Evolutionary conservation across 1,140 invertebrate species (phyloP).

Genomic region (Chionoecetes opilio): DNA sequence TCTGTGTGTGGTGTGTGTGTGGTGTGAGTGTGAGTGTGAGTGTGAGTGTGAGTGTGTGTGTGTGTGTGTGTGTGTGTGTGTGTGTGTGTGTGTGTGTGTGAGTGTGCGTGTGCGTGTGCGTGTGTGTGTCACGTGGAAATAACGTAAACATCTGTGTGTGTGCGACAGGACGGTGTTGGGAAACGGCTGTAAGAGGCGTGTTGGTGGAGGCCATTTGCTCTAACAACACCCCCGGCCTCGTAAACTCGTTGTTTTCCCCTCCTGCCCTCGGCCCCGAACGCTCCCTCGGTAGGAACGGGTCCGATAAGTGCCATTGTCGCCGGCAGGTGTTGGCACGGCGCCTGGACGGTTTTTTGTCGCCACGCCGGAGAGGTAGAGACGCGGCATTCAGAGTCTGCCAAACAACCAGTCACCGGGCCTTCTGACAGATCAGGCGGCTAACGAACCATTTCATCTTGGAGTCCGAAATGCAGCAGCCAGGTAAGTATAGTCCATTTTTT

Average conservation of each 20-base stretch:
- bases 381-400: background rate
- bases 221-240: conserved; percentile 3
- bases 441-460: background rate
- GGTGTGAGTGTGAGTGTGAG: no score
- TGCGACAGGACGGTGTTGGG: background rate
- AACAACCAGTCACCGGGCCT: background rate
- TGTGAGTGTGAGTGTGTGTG: no score
- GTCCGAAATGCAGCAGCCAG: background rate
- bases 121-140: background rate
- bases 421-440: background rate
- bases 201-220: background rate
- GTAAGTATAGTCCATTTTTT: no score
- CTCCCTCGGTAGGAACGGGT: conserved; percentile 40
- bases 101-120: no score
- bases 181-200: conserved; percentile 24
- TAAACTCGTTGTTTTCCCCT: background rate
- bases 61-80: conserved; percentile 39
- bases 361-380: background rate
- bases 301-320: conserved; percentile 49
- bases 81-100: conserved; percentile 41
- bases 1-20: no score
- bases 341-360: background rate
- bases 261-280: background rate
- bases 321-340: conserved; percentile 42
- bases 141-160: background rate